phyloP scores from a whole-genome alignment of 2,797 vertebrate genomes.

The Schizopygopsis malacanthus region DNA sequence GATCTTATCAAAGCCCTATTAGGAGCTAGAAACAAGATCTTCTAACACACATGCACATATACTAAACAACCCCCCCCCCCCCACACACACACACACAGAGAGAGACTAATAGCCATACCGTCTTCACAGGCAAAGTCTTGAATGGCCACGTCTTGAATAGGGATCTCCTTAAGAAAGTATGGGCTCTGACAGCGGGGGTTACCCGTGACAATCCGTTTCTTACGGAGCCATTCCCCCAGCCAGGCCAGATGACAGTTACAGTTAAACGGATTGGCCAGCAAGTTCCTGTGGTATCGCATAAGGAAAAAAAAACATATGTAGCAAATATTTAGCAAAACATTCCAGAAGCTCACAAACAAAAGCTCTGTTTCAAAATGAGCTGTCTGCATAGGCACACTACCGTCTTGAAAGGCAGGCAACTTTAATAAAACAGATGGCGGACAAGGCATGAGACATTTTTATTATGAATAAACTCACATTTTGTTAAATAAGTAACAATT shows the following conservation, averaged over 20 bases:
- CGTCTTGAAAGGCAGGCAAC: too few relatives aligned
- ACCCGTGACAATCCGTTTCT: conserved; percentile 95
- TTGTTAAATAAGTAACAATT: not conserved
- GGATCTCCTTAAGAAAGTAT: conserved; percentile 97
- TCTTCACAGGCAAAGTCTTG: conserved; percentile 98
- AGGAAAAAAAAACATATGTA: not conserved
- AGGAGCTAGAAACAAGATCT: conserved; percentile 25
- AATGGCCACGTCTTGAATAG: conserved; percentile 96
- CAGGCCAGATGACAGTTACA: conserved; percentile 97
- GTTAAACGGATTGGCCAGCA: conserved; percentile 97
- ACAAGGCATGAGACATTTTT: not conserved
- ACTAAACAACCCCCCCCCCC: not conserved
- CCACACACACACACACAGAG: conserved; percentile 56
- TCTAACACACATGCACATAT: conserved; percentile 12
- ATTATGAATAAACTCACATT: not conserved
- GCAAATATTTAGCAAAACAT: conserved; percentile 24
- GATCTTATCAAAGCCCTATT: conserved; percentile 38
- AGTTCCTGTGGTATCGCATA: conserved; percentile 80
- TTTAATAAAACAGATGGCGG: not conserved
- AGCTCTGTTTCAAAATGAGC: not conserved
- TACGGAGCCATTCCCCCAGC: conserved; percentile 96
- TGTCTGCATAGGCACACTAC: not conserved
- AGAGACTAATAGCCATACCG: conserved; percentile 82
- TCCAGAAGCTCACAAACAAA: conserved; percentile 20
- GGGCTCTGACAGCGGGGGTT: conserved; percentile 98